A percentile compares a stretch with the other conserved stretches of the same genome.
These are phyloP conservation scores for Arctocebus calabarensis DNA, from an alignment of 2,797 vertebrate genomes.

Conservation along the genomic window DNA sequence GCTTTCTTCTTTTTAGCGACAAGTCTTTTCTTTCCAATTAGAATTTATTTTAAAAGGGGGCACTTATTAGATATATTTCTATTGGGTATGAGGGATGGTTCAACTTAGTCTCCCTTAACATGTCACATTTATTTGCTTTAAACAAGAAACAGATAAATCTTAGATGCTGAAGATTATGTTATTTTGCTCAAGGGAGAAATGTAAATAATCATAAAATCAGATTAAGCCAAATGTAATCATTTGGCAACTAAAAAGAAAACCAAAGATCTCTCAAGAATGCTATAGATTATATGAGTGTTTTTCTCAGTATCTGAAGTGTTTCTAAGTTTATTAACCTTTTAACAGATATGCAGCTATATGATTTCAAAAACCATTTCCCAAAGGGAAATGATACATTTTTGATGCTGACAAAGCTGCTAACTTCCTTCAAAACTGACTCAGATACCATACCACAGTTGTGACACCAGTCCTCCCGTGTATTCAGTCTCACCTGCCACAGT, in stretches of 20 bases:
- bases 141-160: slow-evolving; percentile 48
- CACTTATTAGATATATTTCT: slow-evolving; percentile 3
- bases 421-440: slow-evolving; percentile 30
- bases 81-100: slow-evolving; percentile 50
- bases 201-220: slow-evolving; percentile 50
- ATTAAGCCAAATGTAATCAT: slow-evolving; percentile 44
- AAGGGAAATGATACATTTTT: slow-evolving; percentile 49
- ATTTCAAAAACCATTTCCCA: slow-evolving; percentile 59
- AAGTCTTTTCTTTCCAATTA: slow-evolving; percentile 53
- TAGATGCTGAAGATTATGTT: slow-evolving; percentile 40
- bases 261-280: slow-evolving; percentile 48
- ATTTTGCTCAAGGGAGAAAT: slow-evolving; percentile 64
- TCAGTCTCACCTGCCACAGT: not conserved
- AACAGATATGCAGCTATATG: slow-evolving; percentile 39
- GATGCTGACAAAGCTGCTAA: slow-evolving; percentile 40
- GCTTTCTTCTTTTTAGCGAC: slow-evolving; percentile 26
- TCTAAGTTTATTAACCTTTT: slow-evolving; percentile 31
- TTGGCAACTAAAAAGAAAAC: slow-evolving; percentile 37
- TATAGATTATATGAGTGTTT: slow-evolving; percentile 24
- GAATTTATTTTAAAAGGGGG: slow-evolving; percentile 51
- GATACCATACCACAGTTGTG: not conserved
- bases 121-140: slow-evolving; percentile 48
- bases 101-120: slow-evolving; percentile 42
- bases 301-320: slow-evolving; percentile 49
- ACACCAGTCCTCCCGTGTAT: not conserved